Evolutionary conservation across 2,797 vertebrate species (phyloP).

Genomic region (Rhincodon typus): DNA sequence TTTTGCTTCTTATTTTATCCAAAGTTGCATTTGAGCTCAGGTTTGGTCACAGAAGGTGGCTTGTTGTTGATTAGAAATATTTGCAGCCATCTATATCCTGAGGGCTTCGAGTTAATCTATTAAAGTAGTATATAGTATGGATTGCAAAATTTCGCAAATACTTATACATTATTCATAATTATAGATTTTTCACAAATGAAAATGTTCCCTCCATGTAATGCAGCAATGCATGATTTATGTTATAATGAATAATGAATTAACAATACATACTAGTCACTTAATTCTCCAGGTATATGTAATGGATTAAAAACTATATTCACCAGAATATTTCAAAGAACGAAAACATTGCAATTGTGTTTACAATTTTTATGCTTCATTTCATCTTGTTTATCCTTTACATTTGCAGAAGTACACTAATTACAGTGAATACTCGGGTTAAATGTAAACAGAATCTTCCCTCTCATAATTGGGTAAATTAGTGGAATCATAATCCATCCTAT

Average conservation of each 20-base stretch:
- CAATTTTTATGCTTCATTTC: not conserved
- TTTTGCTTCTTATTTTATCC: not conserved
- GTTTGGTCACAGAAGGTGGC: not conserved
- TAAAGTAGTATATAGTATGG: not conserved
- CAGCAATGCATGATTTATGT: constrained; percentile 2
- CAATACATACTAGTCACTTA: not conserved
- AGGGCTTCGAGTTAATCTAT: not conserved
- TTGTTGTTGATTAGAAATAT: not conserved
- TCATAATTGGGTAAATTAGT: not conserved
- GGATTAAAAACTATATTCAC: not conserved
- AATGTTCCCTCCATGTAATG: not conserved
- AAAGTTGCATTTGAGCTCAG: not conserved
- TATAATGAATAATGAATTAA: not conserved
- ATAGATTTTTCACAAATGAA: constrained; percentile 20
- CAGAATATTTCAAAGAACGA: constrained; percentile 16
- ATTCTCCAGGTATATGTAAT: not conserved
- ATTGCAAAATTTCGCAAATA: not conserved
- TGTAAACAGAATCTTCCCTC: not conserved
- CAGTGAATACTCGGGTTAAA: not conserved
- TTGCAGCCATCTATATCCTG: not conserved
- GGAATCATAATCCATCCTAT: not conserved
- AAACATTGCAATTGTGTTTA: not conserved
- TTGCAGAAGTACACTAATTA: not conserved
- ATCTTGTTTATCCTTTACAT: not conserved
- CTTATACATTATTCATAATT: constrained; percentile 2